These are phyloP conservation scores for Pampusana beccarii DNA, from an alignment of 2,113 vertebrate species.

Conservation along the genomic window DNA sequence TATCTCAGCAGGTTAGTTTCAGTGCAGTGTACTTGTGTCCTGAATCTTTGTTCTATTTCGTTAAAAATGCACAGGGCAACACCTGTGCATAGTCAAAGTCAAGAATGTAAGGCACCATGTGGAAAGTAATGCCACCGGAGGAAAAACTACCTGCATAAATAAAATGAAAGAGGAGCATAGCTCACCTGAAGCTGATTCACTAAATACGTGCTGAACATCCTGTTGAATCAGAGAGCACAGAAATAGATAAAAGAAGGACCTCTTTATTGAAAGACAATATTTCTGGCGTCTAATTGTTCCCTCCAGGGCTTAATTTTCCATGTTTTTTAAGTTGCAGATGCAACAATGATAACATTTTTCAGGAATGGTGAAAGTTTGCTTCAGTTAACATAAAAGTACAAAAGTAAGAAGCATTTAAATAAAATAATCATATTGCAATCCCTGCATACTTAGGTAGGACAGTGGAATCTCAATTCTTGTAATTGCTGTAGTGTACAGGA, in stretches of 20 bases:
- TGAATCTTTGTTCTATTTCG: neutral
- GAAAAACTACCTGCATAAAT: neutral
- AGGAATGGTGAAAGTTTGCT: neutral
- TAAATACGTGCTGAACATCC: neutral
- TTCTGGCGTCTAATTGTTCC: neutral
- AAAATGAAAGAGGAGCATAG: neutral
- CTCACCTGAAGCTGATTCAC: neutral
- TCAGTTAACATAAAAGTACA: neutral
- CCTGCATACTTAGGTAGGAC: neutral
- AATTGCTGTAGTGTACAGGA: neutral
- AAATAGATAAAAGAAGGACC: neutral
- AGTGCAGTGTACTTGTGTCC: neutral
- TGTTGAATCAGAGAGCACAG: neutral
- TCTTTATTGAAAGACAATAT: neutral
- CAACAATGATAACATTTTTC: neutral
- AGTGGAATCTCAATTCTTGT: neutral
- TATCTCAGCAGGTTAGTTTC: neutral
- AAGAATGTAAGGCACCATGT: neutral
- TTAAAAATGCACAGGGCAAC: neutral
- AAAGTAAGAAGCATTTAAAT: neutral
- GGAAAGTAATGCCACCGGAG: neutral
- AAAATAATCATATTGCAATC: neutral
- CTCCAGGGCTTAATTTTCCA: neutral
- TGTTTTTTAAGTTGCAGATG: neutral
- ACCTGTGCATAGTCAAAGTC: neutral